Percentiles rank a stretch among this genome's conserved stretches.
These are phyloP conservation scores for Cephus spinipes DNA, from an alignment of 2,888 invertebrate genomes.

Conservation along the genomic window DNA sequence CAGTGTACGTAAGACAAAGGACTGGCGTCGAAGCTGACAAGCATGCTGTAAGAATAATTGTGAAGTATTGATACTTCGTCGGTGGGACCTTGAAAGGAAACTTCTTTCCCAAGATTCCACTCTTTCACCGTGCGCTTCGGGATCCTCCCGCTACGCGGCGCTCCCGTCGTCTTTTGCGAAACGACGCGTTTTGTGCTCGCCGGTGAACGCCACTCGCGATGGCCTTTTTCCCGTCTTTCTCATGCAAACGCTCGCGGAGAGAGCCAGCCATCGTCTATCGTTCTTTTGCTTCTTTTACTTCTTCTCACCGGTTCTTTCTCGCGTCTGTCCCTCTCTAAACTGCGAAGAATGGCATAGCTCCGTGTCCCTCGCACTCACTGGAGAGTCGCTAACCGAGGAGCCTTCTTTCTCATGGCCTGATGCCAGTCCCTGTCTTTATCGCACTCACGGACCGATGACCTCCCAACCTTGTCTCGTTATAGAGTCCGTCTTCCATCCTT, in stretches of 20 bases:
- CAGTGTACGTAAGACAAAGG: background rate
- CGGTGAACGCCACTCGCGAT: slow-evolving; percentile 28
- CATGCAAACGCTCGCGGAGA: slow-evolving; percentile 32
- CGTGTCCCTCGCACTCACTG: slow-evolving; percentile 21
- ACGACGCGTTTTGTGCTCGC: slow-evolving; percentile 25
- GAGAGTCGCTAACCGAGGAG: slow-evolving; percentile 23
- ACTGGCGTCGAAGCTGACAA: background rate
- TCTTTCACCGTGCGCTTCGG: slow-evolving; percentile 20
- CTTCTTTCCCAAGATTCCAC: background rate
- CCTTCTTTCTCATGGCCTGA: slow-evolving; percentile 51
- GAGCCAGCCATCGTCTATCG: slow-evolving; percentile 23
- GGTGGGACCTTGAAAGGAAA: background rate
- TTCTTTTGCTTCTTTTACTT: slow-evolving; percentile 37
- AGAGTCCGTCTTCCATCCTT: slow-evolving; percentile 32
- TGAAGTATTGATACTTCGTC: background rate
- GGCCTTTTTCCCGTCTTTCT: slow-evolving; percentile 46
- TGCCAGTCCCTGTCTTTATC: slow-evolving; percentile 39
- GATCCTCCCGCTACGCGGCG: slow-evolving; percentile 39
- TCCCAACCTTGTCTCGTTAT: slow-evolving; percentile 53
- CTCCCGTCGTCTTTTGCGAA: slow-evolving; percentile 31
- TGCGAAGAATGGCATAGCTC: slow-evolving; percentile 1
- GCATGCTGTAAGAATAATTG: background rate
- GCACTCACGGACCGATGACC: slow-evolving; percentile 44
- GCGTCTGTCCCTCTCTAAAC: background rate
- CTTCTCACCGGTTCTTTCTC: slow-evolving; percentile 39